Evolutionary conservation across 2,797 vertebrate genomes (phyloP), one percentile per base, ranked within the genome.

Genomic region (Sebastes kiyomatsui): DNA sequence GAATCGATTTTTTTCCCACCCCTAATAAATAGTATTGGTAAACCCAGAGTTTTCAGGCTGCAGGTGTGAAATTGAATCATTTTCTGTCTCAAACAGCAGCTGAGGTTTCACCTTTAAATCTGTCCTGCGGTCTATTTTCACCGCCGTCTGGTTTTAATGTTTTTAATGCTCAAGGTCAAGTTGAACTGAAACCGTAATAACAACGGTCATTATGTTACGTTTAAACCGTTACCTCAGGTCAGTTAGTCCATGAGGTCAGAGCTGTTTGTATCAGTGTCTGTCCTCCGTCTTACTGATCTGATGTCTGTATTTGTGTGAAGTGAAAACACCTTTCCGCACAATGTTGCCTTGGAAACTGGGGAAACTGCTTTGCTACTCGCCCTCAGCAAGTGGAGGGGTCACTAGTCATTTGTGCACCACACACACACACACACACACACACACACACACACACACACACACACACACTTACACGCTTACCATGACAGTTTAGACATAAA

Each of bases 301-400:
- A 49, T 49, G n/a, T 58, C 42, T 70, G 22, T 59, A 33, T 65
- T 20, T 66, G 66, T 27, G 22, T 20, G 56, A 33, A 22, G 25
- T 20, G 33, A 71, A 59, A n/a, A 22, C 76, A 75, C 75, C 67
- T 84, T 79, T 56, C 22, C 4, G 9, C 38, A 42, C 32, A 42
- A 69, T 52, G 91, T 92, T 92, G 80, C 87, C 82, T 64, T 90
- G 89, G 91, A 87, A 91, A 90, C 90, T 77, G 75, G 9, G 66
- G 30, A 77, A 67, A 0, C 49, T 52, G 42, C n/a, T 70, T 72
- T 66, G 64, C 62, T 67, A 77, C 42, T 72, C 10, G 6, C 16
- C 66, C 61, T 83, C 60, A 58, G 67, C 61, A 72, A 74, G 66
- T 58, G 80, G 78, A 67, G 55, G 62, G 77, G 80, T 84, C 79